These are phyloP conservation scores for Aphodius sticticus DNA, from an alignment of 2,888 invertebrate species.

Conservation along the genomic window DNA sequence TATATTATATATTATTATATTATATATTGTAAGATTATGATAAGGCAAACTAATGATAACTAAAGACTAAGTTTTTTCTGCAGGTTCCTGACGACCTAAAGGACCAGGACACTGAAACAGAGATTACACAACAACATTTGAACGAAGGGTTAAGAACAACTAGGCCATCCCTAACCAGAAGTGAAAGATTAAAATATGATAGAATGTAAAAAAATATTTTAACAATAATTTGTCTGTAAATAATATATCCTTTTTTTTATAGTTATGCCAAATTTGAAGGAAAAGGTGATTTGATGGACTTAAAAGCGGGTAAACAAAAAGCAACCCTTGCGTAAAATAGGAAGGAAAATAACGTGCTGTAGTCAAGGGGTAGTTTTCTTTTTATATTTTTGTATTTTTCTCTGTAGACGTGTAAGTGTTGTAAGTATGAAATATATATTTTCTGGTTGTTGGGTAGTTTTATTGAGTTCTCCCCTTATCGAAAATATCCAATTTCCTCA, in stretches of 20 bases:
- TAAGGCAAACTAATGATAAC: too few species aligned
- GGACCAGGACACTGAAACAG: conserved; percentile 22
- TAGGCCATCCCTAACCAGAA: conserved; percentile 76
- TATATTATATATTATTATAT: too few species aligned
- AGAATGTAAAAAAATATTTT: conserved; percentile 70
- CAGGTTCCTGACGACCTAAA: conserved; percentile 10
- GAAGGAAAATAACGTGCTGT: conserved; percentile 18
- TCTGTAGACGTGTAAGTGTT: background rate
- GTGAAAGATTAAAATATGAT: conserved; percentile 77
- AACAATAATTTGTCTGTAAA: background rate
- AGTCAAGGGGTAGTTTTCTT: conserved; percentile 22
- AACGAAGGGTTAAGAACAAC: conserved; percentile 72
- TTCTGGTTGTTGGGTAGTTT: conserved; percentile 34
- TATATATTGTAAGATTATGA: too few species aligned
- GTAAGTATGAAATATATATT: conserved; percentile 27
- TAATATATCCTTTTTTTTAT: conserved; percentile 45
- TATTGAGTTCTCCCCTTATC: conserved; percentile 37
- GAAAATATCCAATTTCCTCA: conserved; percentile 42
- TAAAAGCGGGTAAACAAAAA: conserved; percentile 50
- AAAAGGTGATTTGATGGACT: conserved; percentile 46
- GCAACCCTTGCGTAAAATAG: conserved; percentile 53
- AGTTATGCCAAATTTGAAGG: conserved; percentile 58
- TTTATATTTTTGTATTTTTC: conserved; percentile 29
- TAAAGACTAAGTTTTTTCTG: background rate
- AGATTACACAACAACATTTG: conserved; percentile 69